phyloP scores from a whole-genome alignment of 2,888 invertebrate species.

The Trisateles emortualis region DNA sequence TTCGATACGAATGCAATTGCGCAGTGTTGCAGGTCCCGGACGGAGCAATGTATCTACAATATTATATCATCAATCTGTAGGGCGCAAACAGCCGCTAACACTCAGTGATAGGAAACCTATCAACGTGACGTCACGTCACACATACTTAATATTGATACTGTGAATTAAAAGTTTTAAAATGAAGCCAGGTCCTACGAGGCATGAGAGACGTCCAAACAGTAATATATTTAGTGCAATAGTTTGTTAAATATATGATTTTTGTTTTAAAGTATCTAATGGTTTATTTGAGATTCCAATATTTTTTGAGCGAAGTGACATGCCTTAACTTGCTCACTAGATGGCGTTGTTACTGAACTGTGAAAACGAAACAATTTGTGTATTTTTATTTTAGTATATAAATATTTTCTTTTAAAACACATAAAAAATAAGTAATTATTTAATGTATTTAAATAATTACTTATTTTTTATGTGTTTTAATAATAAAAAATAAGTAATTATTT shows the following conservation, averaged over 20 bases:
- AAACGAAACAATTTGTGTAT: too few relatives aligned
- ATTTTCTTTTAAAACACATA: too few relatives aligned
- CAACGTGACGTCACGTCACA: not conserved
- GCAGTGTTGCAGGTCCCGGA: not conserved
- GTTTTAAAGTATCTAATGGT: not conserved
- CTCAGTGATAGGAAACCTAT: not conserved
- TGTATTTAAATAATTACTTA: too few relatives aligned
- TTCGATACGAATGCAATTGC: constrained; percentile 13
- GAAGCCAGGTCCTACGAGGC: too few relatives aligned
- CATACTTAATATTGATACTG: too few relatives aligned
- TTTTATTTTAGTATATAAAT: too few relatives aligned
- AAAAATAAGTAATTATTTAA: too few relatives aligned
- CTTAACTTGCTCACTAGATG: not conserved
- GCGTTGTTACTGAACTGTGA: not conserved
- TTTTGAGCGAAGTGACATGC: not conserved
- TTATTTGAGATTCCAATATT: not conserved
- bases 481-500: too few relatives aligned
- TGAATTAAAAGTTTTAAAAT: not conserved
- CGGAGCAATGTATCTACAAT: constrained; percentile 1
- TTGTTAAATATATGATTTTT: not conserved
- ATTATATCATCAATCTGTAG: constrained; percentile 4
- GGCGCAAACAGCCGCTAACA: not conserved
- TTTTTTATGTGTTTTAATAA: too few relatives aligned
- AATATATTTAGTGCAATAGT: too few relatives aligned
- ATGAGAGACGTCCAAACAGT: too few relatives aligned